Evolutionary conservation across 2,888 invertebrate species (phyloP), one percentile per base, ranked within the genome.

Genomic region (Chymomyza caudatula): DNA sequence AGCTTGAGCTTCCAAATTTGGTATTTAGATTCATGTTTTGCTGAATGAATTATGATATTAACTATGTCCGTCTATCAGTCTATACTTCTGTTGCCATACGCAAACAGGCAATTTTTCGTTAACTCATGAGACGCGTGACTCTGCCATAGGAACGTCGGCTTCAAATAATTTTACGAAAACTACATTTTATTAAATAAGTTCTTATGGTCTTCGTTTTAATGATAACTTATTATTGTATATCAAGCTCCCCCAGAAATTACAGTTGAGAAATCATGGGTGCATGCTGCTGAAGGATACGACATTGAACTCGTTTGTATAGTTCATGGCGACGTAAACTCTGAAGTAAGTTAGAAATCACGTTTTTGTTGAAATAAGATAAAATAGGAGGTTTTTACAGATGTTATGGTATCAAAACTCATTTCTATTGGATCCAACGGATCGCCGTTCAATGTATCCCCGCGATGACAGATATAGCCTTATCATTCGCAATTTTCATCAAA

Each of bases 361-460:
- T 59, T 6, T 29, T 22, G 3, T 23, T 37, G 11, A 37, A 2
- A 3, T 63, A 29, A 6, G 17, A 23, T 49, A 25, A 25, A 51
- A 25, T n/a, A n/a, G 1, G 17, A 6, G 56, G 58, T 57, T 43
- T 66, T 89, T 89, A 22, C 85, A 93, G 93, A 92, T 93, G 78
- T 88, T 92, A 22, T 94, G 94, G 94, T 93, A 93, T 82, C 93
- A 93, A 82, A 93, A 94, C 81, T 93, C 93, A 0, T 93, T 93
- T 83, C 88, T 92, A 29, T 85, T 94, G 62, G 92, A 93, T 83
- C 92, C 93, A 15, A 93, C 93, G 5, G 94, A 94, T 78, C 89
- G 93, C 20, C 90, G 93, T 19, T 89, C 92, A 23, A 93, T 94
- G 92, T 92, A 92, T 69, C 91, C 92, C 47, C 90, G 92, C 22